These are phyloP conservation scores for Sphinx pinastri DNA, from an alignment of 2,888 invertebrate species.

Conservation along the genomic window DNA sequence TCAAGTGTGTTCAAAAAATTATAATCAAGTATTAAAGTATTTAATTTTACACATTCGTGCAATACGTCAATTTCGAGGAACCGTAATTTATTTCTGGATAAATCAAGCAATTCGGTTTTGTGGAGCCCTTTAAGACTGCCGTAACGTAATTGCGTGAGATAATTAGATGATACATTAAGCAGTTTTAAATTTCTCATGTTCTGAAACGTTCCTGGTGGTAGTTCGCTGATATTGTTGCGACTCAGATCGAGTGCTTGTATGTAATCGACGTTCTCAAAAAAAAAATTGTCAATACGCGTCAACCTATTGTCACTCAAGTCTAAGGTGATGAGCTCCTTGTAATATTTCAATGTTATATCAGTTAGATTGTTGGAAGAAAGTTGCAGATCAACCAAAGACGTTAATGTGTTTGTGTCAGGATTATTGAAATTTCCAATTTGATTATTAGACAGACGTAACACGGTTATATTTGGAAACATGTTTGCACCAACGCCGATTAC, in stretches of 20 bases:
- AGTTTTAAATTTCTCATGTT: constrained; percentile 60
- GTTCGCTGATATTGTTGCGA: constrained; percentile 55
- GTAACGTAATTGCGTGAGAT: constrained; percentile 58
- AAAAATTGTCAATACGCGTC: constrained; percentile 49
- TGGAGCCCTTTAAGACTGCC: constrained; percentile 69
- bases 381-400: constrained; percentile 53
- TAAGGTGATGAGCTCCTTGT: constrained; percentile 55
- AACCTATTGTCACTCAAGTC: constrained; percentile 64
- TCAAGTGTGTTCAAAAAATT: constrained; percentile 67
- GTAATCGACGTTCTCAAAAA: constrained; percentile 55
- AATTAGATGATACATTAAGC: constrained; percentile 67
- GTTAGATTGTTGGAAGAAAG: constrained; percentile 61
- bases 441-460: constrained; percentile 60
- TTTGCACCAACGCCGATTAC: constrained; percentile 42
- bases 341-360: constrained; percentile 59
- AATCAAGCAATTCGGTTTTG: constrained; percentile 62
- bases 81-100: constrained; percentile 65
- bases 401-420: constrained; percentile 53
- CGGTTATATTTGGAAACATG: constrained; percentile 53
- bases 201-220: constrained; percentile 70
- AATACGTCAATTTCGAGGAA: constrained; percentile 66
- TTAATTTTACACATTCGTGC: constrained; percentile 68
- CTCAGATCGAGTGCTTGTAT: constrained; percentile 67
- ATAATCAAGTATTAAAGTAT: constrained; percentile 66
- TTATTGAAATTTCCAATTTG: constrained; percentile 62